Conservation (phyloP, 2,113 vertebrate species). For the Sinocyclocheilus anshuiensis region DNA sequence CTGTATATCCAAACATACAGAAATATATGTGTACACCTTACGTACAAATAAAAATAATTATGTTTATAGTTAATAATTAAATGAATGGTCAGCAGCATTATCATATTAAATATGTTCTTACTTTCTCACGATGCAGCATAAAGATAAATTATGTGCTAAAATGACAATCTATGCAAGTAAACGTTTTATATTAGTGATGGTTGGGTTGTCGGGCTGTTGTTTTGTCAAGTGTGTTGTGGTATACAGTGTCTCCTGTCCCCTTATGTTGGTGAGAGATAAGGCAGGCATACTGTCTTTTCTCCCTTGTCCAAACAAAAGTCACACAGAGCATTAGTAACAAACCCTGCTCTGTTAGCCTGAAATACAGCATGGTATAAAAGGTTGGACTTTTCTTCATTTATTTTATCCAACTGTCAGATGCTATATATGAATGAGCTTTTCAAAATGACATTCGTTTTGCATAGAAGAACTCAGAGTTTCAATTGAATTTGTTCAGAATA, state of each 20-base stretch:
- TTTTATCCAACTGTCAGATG: background rate
- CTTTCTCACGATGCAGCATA: no score
- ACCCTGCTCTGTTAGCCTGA: background rate
- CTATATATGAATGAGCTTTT: background rate
- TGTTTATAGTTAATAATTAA: no score
- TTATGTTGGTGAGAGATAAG: constrained; percentile 50
- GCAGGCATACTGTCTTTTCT: constrained; percentile 12
- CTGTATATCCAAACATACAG: no score
- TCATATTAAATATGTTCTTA: no score
- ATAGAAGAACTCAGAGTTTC: background rate
- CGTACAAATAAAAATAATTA: no score
- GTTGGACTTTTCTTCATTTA: background rate
- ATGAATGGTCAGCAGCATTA: no score
- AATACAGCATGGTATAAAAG: background rate
- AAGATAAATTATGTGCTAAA: background rate
- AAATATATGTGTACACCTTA: no score
- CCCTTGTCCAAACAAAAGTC: constrained; percentile 39
- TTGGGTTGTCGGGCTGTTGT: background rate
- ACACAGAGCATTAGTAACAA: background rate
- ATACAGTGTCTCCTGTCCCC: background rate
- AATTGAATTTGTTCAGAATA: background rate
- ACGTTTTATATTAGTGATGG: background rate
- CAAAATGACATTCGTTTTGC: background rate
- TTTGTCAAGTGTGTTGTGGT: background rate
- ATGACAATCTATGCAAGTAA: background rate